A percentile compares a stretch with the other conserved stretches of the same genome.
Evolutionary conservation across 2,888 invertebrate genomes (phyloP).

Genomic region (Drosophila mayaguana): DNA sequence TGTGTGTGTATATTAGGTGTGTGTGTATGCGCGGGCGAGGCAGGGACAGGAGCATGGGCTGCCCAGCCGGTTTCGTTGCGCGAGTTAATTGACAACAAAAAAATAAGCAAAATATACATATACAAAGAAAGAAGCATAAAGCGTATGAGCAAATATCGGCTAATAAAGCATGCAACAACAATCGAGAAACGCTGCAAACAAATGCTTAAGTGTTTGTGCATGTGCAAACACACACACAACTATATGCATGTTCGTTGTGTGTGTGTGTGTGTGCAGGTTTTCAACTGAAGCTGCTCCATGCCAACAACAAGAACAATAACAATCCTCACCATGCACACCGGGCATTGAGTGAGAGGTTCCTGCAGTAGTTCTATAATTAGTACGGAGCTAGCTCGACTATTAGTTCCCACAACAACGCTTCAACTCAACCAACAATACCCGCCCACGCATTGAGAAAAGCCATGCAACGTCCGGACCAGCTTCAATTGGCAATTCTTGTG

Average conservation of each 20-base stretch:
- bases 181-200: conserved; percentile 32
- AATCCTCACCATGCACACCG: conserved; percentile 36
- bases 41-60: conserved; percentile 59
- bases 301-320: conserved; percentile 20
- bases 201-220: conserved; percentile 40
- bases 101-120: conserved; percentile 34
- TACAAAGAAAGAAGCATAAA: conserved; percentile 45
- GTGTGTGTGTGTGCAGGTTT: conserved; percentile 38
- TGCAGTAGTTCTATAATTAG: conserved; percentile 46
- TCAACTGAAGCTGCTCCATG: conserved; percentile 24
- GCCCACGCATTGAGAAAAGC: conserved; percentile 14
- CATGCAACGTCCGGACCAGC: conserved; percentile 34
- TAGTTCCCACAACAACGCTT: conserved; percentile 11
- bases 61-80: conserved; percentile 69
- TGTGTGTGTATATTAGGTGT: background rate
- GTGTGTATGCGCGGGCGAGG: conserved; percentile 24
- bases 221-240: conserved; percentile 14
- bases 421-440: conserved; percentile 4
- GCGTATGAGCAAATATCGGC: conserved; percentile 43
- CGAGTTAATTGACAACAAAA: conserved; percentile 71
- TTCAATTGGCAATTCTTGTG: conserved; percentile 34
- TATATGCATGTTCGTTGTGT: conserved; percentile 21
- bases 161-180: conserved; percentile 53
- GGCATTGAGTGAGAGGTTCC: conserved; percentile 26
- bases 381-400: conserved; percentile 22